A percentile compares a stretch with the other conserved stretches of the same genome.
Evolutionary conservation across 2,888 invertebrate species (phyloP).

Genomic region (Terebella lapidaria): DNA sequence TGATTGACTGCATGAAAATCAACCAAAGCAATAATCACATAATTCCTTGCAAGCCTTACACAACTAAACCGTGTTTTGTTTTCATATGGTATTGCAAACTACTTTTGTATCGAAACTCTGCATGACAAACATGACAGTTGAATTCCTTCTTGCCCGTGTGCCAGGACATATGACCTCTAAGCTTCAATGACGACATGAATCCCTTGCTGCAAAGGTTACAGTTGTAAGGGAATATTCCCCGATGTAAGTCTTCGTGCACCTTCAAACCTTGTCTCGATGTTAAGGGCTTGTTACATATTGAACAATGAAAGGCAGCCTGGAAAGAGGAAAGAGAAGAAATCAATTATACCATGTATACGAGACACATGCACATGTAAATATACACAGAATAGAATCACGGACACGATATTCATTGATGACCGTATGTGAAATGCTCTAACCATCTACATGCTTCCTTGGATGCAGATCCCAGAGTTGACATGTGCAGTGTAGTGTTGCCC

Average conservation of each 20-base stretch:
- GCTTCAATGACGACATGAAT: not conserved
- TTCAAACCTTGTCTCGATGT: not conserved
- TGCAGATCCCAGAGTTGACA: too few relatives aligned
- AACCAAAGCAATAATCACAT: too few relatives aligned
- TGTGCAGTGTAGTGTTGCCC: too few relatives aligned
- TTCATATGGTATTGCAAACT: not conserved
- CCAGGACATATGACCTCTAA: not conserved
- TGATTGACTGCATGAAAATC: too few relatives aligned
- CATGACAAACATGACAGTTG: not conserved
- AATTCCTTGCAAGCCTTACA: too few relatives aligned
- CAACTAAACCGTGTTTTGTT: too few relatives aligned
- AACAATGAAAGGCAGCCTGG: too few relatives aligned
- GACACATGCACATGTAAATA: not conserved
- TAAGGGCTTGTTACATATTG: too few relatives aligned
- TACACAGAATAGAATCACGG: too few relatives aligned
- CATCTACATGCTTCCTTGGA: too few relatives aligned
- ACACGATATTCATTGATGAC: too few relatives aligned
- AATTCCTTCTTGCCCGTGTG: not conserved
- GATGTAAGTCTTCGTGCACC: not conserved
- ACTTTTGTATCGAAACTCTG: not conserved
- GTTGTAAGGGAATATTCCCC: not conserved
- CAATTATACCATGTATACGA: not conserved
- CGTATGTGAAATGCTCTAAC: too few relatives aligned
- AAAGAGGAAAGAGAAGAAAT: not conserved
- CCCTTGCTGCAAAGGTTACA: not conserved